Conservation (phyloP, 2,888 invertebrate genomes). For the Drosophila monieri region DNA sequence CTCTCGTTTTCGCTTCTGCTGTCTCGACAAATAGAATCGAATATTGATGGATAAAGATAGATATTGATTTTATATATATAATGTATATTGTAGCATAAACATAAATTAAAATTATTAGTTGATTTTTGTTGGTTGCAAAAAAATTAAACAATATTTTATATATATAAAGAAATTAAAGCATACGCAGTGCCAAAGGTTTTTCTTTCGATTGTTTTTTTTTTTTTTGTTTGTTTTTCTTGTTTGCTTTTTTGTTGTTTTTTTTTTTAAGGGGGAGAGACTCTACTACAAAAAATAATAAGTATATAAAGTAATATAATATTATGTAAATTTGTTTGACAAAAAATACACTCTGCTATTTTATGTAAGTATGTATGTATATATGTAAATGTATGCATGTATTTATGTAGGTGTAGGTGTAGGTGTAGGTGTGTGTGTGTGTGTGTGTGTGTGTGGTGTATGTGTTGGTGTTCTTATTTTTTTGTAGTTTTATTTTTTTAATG, state of each 20-base stretch:
- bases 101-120: constrained; percentile 55
- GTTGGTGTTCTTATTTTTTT: constrained; percentile 5
- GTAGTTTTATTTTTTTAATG: constrained; percentile 8
- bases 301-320: constrained; percentile 44
- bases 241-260: neutral
- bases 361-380: constrained; percentile 42
- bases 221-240: neutral
- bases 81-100: constrained; percentile 55
- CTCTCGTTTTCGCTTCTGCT: constrained; percentile 12
- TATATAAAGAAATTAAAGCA: constrained; percentile 45
- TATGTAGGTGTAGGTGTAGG: constrained; percentile 25
- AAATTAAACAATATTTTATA: constrained; percentile 31
- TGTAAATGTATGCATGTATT: constrained; percentile 32
- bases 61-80: constrained; percentile 42
- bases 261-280: constrained; percentile 24
- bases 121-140: constrained; percentile 37
- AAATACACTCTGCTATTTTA: constrained; percentile 64
- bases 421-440: constrained; percentile 7
- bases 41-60: constrained; percentile 38
- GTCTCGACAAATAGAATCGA: constrained; percentile 12
- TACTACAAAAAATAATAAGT: constrained; percentile 46
- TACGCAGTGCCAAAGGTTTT: constrained; percentile 42
- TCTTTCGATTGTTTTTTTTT: constrained; percentile 20
- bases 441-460: constrained; percentile 6
- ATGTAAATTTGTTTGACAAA: constrained; percentile 76